Evolutionary conservation across 2,888 invertebrate species (phyloP).

Genomic region (Ditylenchus weischeri): DNA sequence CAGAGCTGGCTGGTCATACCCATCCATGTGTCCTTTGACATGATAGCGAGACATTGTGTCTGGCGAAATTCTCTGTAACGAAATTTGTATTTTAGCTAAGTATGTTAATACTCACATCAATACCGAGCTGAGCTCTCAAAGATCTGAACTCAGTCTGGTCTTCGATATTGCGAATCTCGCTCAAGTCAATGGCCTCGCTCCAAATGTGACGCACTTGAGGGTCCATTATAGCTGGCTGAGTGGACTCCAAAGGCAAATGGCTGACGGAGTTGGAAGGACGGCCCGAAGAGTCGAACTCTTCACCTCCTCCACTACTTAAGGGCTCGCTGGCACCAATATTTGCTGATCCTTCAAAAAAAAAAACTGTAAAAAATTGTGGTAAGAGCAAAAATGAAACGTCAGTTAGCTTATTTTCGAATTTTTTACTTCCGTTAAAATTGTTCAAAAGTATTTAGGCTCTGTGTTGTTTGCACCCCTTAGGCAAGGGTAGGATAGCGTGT

Average conservation of each 20-base stretch:
- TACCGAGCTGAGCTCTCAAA: slow-evolving; percentile 49
- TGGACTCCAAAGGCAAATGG: not conserved
- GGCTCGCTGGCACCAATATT: not conserved
- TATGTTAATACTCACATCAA: slow-evolving; percentile 40
- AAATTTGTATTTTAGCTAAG: not conserved
- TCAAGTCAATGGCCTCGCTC: slow-evolving; percentile 37
- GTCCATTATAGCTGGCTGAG: slow-evolving; percentile 25
- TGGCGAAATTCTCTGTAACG: slow-evolving; percentile 43
- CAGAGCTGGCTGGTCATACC: slow-evolving; percentile 55
- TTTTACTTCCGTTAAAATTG: too few relatives aligned
- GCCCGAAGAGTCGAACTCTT: not conserved
- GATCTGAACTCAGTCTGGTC: slow-evolving; percentile 42
- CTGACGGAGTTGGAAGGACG: too few relatives aligned
- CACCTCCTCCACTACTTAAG: not conserved
- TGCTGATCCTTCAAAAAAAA: slow-evolving; percentile 13
- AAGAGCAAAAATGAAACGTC: not conserved
- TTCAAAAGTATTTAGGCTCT: too few relatives aligned
- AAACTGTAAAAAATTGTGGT: not conserved
- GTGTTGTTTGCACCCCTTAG: too few relatives aligned
- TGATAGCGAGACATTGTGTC: slow-evolving; percentile 53
- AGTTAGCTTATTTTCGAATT: too few relatives aligned
- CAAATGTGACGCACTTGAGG: slow-evolving; percentile 37
- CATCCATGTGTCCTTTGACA: slow-evolving; percentile 51
- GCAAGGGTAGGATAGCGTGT: too few relatives aligned
- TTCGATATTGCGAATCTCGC: slow-evolving; percentile 38